A percentile compares a stretch with the other conserved stretches of the same genome.
Conservation (phyloP, 1,140 invertebrate species). For the Euwallacea fornicatus region DNA sequence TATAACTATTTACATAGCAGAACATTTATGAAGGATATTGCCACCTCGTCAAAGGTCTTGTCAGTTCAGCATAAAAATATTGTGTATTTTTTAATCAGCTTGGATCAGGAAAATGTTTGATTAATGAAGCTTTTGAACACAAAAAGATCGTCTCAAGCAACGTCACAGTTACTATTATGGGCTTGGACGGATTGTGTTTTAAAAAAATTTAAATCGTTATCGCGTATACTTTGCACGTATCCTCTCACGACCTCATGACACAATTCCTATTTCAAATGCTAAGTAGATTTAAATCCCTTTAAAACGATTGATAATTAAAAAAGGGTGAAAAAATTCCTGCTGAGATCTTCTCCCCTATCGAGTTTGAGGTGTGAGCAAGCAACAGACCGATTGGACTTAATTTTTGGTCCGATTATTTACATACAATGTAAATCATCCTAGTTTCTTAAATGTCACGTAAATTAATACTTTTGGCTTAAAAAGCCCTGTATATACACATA, state of each 20-base stretch:
- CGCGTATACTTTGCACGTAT: background rate
- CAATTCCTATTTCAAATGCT: background rate
- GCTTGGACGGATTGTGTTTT: background rate
- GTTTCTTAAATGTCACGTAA: slow-evolving; percentile 1
- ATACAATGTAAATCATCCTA: slow-evolving; percentile 14
- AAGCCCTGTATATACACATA: slow-evolving; percentile 1
- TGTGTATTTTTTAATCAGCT: too few relatives aligned
- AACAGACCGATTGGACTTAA: slow-evolving; percentile 5
- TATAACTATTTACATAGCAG: background rate
- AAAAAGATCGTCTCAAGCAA: slow-evolving; percentile 1
- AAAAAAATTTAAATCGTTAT: background rate
- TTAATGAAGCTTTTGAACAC: background rate
- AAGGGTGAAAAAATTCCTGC: background rate
- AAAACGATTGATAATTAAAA: background rate
- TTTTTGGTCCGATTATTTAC: slow-evolving; percentile 21
- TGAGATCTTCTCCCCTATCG: background rate
- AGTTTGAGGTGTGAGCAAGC: slow-evolving; percentile 11
- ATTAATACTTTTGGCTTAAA: slow-evolving; percentile 12
- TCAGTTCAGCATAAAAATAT: slow-evolving; percentile 1
- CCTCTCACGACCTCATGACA: background rate
- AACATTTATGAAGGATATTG: background rate
- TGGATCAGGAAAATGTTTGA: background rate
- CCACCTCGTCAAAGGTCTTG: background rate
- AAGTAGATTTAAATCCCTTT: background rate
- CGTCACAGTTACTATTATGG: background rate